phyloP scores from a whole-genome alignment of 2,797 vertebrate species.

The Cygnus olor region DNA sequence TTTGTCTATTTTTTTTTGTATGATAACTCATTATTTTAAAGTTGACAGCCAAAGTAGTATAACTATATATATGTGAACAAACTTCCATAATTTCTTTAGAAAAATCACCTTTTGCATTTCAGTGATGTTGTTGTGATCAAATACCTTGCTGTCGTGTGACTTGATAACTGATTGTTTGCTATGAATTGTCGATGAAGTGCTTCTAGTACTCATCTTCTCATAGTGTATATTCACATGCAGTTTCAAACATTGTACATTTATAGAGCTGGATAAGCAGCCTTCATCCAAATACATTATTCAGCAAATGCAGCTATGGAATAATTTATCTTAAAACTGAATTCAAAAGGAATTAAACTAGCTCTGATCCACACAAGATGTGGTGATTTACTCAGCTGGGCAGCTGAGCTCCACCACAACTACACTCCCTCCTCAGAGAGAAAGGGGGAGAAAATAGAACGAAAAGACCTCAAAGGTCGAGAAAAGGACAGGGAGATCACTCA shows the following conservation, averaged over 20 bases:
- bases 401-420: no score
- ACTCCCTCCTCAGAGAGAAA: no score
- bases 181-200: neutral
- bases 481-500: no score
- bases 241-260: neutral
- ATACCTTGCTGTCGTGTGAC: neutral
- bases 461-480: no score
- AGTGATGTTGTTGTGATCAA: neutral
- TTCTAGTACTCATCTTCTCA: neutral
- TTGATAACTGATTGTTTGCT: neutral
- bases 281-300: constrained; percentile 32
- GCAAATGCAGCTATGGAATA: neutral
- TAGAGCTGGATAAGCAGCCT: neutral
- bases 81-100: neutral
- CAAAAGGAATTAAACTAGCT: neutral
- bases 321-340: neutral
- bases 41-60: neutral
- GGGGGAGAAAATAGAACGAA: no score
- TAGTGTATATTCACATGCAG: neutral
- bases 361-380: neutral
- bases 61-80: neutral
- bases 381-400: no score
- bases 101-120: neutral
- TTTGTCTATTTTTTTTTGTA: neutral
- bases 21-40: neutral